These are phyloP conservation scores for Argyrosomus japonicus DNA, from an alignment of 2,113 vertebrate genomes.

Conservation along the genomic window DNA sequence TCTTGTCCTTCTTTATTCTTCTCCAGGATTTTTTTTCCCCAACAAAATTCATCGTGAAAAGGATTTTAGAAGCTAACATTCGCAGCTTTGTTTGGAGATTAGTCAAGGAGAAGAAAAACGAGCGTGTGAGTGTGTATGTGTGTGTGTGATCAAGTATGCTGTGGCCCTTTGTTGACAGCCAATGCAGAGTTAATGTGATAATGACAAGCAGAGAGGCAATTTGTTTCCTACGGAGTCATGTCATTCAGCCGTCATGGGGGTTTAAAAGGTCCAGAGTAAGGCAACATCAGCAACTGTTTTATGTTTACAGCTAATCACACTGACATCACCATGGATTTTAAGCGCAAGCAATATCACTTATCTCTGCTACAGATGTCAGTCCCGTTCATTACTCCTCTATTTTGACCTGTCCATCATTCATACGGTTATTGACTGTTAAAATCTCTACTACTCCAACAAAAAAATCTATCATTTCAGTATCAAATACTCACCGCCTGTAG, in stretches of 20 bases:
- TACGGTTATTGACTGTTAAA: constrained; percentile 20
- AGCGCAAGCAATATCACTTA: constrained; percentile 16
- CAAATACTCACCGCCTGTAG: neutral
- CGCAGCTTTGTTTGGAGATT: constrained; percentile 76
- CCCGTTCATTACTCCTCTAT: neutral
- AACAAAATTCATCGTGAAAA: constrained; percentile 65
- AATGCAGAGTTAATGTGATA: constrained; percentile 72
- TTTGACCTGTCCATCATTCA: constrained; percentile 18
- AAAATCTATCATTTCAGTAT: constrained; percentile 9
- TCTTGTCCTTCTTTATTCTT: constrained; percentile 54
- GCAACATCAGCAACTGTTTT: constrained; percentile 43
- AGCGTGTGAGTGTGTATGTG: constrained; percentile 23
- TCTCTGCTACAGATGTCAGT: constrained; percentile 28
- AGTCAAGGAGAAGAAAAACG: constrained; percentile 63
- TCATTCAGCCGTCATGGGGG: constrained; percentile 48
- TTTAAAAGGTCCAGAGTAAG: constrained; percentile 60
- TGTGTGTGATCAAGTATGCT: constrained; percentile 23
- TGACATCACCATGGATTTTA: constrained; percentile 23
- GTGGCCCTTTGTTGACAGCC: constrained; percentile 67
- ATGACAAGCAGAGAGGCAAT: constrained; percentile 70
- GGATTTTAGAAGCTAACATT: constrained; percentile 74
- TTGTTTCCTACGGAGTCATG: constrained; percentile 55
- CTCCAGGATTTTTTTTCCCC: constrained; percentile 53
- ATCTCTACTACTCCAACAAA: neutral
- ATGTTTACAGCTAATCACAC: constrained; percentile 36